Percentiles rank a stretch among this genome's conserved stretches.
These are phyloP conservation scores for Heliothis peltigera DNA, from an alignment of 2,888 invertebrate species.

Conservation along the genomic window DNA sequence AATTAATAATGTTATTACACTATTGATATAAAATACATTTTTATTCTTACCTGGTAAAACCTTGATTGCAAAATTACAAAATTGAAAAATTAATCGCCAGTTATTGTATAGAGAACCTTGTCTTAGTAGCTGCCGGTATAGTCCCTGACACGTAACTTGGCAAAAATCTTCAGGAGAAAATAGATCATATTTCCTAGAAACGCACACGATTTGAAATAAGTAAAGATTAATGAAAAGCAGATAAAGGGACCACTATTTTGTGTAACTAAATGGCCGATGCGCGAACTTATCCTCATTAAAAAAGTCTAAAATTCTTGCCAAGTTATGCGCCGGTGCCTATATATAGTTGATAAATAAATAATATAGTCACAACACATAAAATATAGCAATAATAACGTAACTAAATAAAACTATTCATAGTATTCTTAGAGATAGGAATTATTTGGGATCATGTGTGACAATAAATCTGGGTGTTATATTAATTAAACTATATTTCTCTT, in stretches of 20 bases:
- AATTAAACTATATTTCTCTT: constrained; percentile 41
- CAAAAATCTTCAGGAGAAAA: no score
- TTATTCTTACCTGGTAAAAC: constrained; percentile 23
- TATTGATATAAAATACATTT: constrained; percentile 22
- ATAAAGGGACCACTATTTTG: no score
- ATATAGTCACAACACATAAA: constrained; percentile 48
- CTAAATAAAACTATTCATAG: constrained; percentile 46
- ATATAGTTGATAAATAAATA: constrained; percentile 46
- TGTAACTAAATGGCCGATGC: no score
- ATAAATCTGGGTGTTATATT: constrained; percentile 39
- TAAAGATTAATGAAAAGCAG: no score
- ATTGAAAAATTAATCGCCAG: constrained; percentile 28
- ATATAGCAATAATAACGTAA: constrained; percentile 56
- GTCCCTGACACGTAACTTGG: no score
- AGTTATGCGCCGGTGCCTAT: no score
- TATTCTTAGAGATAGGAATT: constrained; percentile 44
- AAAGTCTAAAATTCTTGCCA: no score
- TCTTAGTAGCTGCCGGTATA: constrained; percentile 56
- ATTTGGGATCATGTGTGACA: constrained; percentile 54
- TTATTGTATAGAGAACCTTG: constrained; percentile 33
- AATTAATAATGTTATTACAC: constrained; percentile 13
- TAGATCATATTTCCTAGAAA: no score
- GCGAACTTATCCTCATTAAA: no score
- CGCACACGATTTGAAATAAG: no score
- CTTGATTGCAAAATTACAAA: constrained; percentile 5